Evolutionary conservation across 2,113 vertebrate species (phyloP).

Genomic region (Talpa occidentalis): DNA sequence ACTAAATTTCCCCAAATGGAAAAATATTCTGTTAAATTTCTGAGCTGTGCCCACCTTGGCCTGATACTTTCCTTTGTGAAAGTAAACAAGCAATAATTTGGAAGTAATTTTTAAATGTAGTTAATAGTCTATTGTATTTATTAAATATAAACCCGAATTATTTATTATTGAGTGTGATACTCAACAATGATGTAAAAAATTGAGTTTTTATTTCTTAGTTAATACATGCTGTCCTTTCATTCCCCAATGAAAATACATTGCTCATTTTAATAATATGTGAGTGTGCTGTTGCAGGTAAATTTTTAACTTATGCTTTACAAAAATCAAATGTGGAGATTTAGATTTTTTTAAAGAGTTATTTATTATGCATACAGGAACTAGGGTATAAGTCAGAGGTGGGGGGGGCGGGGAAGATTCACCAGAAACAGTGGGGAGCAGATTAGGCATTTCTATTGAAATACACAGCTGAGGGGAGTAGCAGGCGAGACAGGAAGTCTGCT

Average conservation of each 20-base stretch:
- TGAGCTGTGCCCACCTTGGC: conserved; percentile 26
- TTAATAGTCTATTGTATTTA: conserved; percentile 7
- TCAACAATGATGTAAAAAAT: neutral
- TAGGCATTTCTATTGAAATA: too few relatives aligned
- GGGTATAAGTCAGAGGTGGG: too few relatives aligned
- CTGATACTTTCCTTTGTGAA: conserved; percentile 13
- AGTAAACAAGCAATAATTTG: conserved; percentile 24
- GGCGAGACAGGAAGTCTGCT: too few relatives aligned
- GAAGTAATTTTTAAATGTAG: conserved; percentile 1
- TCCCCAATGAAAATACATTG: neutral
- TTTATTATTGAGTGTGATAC: neutral
- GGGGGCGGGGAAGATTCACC: too few relatives aligned
- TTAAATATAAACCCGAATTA: neutral
- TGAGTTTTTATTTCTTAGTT: neutral
- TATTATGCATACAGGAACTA: too few relatives aligned
- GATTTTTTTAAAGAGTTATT: too few relatives aligned
- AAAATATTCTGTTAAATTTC: conserved; percentile 66
- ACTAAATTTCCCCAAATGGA: conserved; percentile 55
- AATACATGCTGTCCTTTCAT: neutral
- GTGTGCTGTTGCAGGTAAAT: neutral
- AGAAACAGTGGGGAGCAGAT: too few relatives aligned
- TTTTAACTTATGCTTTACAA: neutral
- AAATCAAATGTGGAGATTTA: neutral
- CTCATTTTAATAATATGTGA: neutral
- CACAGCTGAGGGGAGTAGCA: too few relatives aligned